Evolutionary conservation across 2,113 vertebrate species (phyloP).

Genomic region (Nyctereutes procyonoides): DNA sequence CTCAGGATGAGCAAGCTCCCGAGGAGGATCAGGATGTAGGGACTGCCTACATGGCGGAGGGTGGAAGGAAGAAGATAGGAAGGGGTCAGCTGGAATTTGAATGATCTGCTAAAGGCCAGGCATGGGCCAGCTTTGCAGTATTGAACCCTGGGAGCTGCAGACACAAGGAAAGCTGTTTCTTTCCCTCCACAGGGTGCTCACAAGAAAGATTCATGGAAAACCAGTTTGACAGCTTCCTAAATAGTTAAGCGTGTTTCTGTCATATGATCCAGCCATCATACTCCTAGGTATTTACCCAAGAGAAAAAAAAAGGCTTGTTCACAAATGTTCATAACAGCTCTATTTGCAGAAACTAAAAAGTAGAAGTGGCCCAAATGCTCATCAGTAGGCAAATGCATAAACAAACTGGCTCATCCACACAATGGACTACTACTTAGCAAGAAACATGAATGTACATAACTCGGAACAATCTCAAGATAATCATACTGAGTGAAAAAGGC

Average conservation of each 20-base stretch:
- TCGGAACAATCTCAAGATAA: not conserved
- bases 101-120: not conserved
- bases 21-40: fast-evolving
- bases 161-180: not conserved
- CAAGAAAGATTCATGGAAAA: not conserved
- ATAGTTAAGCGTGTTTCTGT: no score
- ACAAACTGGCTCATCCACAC: not conserved
- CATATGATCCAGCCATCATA: no score
- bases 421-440: not conserved
- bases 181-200: fast-evolving
- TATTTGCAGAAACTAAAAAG: not conserved
- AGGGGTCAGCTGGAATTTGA: not conserved
- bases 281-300: not conserved
- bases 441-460: not conserved
- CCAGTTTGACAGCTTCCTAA: not conserved
- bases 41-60: fast-evolving
- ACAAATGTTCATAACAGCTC: not conserved
- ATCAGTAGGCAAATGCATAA: not conserved
- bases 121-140: fast-evolving
- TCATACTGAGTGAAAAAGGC: fast-evolving
- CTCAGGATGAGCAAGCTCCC: fast-evolving
- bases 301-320: not conserved
- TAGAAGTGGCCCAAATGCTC: not conserved
- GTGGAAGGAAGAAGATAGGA: not conserved
- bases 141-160: fast-evolving